These are phyloP conservation scores for Pelecanus crispus DNA, from an alignment of 2,113 vertebrate species.

Conservation along the genomic window DNA sequence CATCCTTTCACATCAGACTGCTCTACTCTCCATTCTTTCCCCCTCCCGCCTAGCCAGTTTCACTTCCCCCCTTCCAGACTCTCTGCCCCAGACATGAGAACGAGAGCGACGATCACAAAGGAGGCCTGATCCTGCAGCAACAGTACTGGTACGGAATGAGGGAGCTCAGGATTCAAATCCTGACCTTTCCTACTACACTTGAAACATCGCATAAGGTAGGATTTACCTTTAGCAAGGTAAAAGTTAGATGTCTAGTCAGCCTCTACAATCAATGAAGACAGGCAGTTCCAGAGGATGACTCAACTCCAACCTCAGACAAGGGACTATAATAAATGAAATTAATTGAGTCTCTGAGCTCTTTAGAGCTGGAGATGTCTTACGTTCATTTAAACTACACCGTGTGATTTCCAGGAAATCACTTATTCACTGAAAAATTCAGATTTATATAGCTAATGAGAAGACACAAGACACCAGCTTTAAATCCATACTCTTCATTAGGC, in stretches of 20 bases:
- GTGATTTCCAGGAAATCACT: neutral
- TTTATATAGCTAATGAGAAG: neutral
- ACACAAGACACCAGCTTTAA: neutral
- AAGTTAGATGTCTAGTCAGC: neutral
- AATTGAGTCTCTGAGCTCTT: neutral
- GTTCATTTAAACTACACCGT: neutral
- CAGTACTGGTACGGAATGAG: neutral
- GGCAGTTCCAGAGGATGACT: neutral
- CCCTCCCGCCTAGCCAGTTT: neutral
- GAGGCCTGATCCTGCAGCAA: neutral
- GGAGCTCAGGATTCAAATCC: neutral
- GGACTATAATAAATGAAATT: neutral
- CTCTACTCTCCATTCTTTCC: neutral
- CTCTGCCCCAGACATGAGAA: neutral
- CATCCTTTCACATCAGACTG: neutral
- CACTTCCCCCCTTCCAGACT: neutral
- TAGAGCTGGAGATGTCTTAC: neutral
- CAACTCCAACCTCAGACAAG: neutral
- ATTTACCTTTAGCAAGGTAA: neutral
- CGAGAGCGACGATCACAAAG: neutral
- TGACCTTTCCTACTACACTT: neutral
- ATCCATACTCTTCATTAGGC: neutral
- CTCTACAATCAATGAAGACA: neutral
- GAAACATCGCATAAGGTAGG: rapidly evolving
- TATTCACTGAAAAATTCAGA: neutral